Evolutionary conservation across 2,888 invertebrate species (phyloP), one percentile per base, ranked within the genome.

Genomic region (Caradrina clavipalpis): DNA sequence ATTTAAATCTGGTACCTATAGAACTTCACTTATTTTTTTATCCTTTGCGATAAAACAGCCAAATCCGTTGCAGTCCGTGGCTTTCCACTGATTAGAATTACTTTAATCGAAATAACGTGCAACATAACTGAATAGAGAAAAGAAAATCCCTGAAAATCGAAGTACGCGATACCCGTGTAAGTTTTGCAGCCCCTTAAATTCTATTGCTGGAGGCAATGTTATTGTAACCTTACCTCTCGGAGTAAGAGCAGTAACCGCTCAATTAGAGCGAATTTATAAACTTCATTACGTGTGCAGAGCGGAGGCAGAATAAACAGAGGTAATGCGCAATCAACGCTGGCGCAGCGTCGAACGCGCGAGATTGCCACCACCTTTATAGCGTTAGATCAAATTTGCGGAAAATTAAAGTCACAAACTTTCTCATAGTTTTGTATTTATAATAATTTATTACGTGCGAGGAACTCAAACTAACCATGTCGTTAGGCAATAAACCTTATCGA

Each of bases 391-490:
- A 95, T 93, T 94, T 95, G 95, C 95, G 95, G 92, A 94, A 95
- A 96, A 96, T 95, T 95, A 92, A 91, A 94, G 91, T 89, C 85
- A 87, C 87, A 87, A 89, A 88, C 89, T 93, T 91, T 92, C 88
- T 87, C 85, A 87, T 86, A 88, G 86, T 90, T 89, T 90, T 89
- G 90, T 92, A 93, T 93, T 92, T 93, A 94, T 93, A 92, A 94
- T 93, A 95, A 95, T 95, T 94, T 93, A 93, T 92, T 91, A 93
- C 89, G 94, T 93, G 93, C 91, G 91, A 92, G 92, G 91, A 89
- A 86, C 76, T 93, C 92, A 93, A 96, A 96, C 95, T 95, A 95
- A 95, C 95, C 95, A 92, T 95, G 90, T 93, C 94, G 94, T 70
- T 80, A 84, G 83, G 92, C 94, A 91, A 89, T 95, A 92, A 95